Evolutionary conservation across 2,888 invertebrate species (phyloP), one percentile per base, ranked within the genome.

Genomic region (Lamellibrachia satsuma): DNA sequence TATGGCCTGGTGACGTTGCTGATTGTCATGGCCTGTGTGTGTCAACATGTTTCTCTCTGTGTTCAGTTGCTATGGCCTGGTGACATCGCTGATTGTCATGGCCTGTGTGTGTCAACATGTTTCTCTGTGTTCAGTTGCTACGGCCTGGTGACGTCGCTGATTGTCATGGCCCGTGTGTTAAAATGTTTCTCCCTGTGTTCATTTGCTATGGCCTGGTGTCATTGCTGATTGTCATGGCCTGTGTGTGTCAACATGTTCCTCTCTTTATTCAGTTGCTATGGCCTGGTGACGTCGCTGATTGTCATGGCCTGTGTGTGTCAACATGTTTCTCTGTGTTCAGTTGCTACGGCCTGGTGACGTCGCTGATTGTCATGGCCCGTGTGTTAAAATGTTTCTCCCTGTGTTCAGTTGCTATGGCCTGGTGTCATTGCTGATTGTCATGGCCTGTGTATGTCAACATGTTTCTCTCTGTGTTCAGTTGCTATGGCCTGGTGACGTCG

Each of bases 51-150:
- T 39, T 39, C 39, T 39, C 39, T 39, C 39, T 39, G 39, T 39
- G 39, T 39, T 91, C 95, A 99, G 99, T 95, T 98, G 98, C 91
- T 98, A 97, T 95, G 99, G 99, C 3, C 96, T 97, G 90, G 97
- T 98, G 39, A 97, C 97, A 60, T 98, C 99, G 0, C 97, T 99
- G 95, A 98, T 98, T 95, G 98, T 39, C 39, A 39, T 39, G 39
- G 39, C 39, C 39, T 1, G 39, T 39, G 39, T 39, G 39, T 39
- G 39, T 39, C 39, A 9, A 90, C 11, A 27, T 52, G 51, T 52
- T 27, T 90, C 39, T 90, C 3, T 39, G 90, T 90, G 51, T 90
- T 90, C 90, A 90, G 39, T 7, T 51, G 90, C 52, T 27, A 8
- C 27, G 90, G 39, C 39, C 39, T 39, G 39, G 15, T 15, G 60